Base-by-base conservation (phyloP, 1,140 invertebrate species). In the Caerostris extrusa region DNA sequence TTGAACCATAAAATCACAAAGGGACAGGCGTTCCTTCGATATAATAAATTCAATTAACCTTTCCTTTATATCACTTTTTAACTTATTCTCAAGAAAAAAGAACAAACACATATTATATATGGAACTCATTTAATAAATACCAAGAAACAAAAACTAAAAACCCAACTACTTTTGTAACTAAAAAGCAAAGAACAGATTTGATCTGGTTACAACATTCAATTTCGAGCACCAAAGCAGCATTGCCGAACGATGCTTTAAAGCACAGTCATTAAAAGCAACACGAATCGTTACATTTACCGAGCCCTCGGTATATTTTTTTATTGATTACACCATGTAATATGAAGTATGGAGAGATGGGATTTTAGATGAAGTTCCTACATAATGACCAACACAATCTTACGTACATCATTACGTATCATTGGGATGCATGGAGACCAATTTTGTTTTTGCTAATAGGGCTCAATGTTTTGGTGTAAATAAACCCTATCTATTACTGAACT, bases 401-500 rank as follows among this genome's bases (percentile, higher is more conserved):
- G 12, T 17, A 67, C 61, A 67, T 67, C 61, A 67, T 67, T 67
- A 67, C 17, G n/a, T 1, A 67, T 67, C 61, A 67, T 67, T 67
- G 61, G 14, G 14, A 67, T 67, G 61, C 61, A 67, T 67, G 12
- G 5, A n/a, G 17, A 6, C n/a, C 67, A 19, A 19, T 34, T 71
- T 19, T 7, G 8, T 8, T 71, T 71, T 71, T 50, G 67, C 7
- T 71, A 19, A 5, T 7, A 8, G 5, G 3, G 6, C 3, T 19
- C 34, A 71, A 71, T 34, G 67, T 71, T 19, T 71, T 34, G 19
- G 19, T 71, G 67, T 71, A 71, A 71, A 71, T 71, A 71, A 71
- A 8, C 67, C 67, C 34, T 71, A 71, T 34, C 67, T 71, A 71
- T 71, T 71, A 71, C 67, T 19, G 19, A 71, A 71, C 19, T 7